Evolutionary conservation across 2,113 vertebrate species (phyloP), one percentile per base, ranked within the genome.

Genomic region (Mastomys natalensis): DNA sequence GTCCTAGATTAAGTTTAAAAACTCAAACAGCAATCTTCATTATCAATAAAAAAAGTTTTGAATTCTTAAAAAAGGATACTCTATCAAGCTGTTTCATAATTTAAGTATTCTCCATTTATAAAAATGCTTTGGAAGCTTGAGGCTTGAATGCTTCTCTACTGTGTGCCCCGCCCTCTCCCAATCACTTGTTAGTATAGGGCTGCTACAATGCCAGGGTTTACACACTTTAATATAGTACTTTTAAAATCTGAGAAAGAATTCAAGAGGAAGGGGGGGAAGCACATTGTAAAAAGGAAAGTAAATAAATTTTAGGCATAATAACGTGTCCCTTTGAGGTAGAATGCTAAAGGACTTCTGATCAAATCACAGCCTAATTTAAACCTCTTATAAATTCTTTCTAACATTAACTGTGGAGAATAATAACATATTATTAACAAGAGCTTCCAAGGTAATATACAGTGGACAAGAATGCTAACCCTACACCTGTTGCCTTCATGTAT

Each of bases 81-180:
- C 97, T 98, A 98, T 98, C 89, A 97, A 98, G 97, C 98, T 98
- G 95, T 97, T 97, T 98, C 95, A 97, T 98, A 98, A 98, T 98
- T 98, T 99, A 98, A 98, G 98, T 98, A 98, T 98, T 97, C 98
- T 98, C 98, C 98, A 97, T 96, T 98, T 98, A 98, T 97, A 99
- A 98, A 99, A 99, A 99, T 96, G 98, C 98, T 98, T 98, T 98
- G 98, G 98, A 98, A 98, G 98, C 98, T 97, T 98, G 97, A 98
- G 98, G 98, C 97, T 97, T 92, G 98, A 98, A 97, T 97, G 81
- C 72, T 98, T 97, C 88, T 95, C 98, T 97, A 89, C 91, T 94
- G n/a, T 91, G 89, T 97, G 98, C 97, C 98, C 98, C 96, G 94
- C 98, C 98, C 97, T 97, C 87, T 93, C 95, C 97, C 98, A 97